Evolutionary conservation across 2,113 vertebrate genomes (phyloP).

Genomic region (Ptychochromis oligacanthus): DNA sequence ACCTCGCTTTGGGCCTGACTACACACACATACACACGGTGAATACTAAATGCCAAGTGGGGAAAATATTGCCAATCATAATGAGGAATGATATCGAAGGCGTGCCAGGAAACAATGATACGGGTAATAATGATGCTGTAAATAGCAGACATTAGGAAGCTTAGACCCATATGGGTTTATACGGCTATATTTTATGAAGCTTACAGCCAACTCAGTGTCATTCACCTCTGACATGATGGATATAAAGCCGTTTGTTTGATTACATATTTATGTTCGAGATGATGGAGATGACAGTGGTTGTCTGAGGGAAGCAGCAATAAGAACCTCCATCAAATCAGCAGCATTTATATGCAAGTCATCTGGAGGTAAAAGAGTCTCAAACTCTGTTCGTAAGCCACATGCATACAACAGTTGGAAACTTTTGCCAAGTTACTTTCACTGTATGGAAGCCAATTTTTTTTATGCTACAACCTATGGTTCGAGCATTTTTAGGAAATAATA

Average conservation of each 20-base stretch:
- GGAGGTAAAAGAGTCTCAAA: slow-evolving; percentile 1
- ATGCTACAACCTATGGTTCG: background rate
- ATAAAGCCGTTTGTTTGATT: slow-evolving; percentile 27
- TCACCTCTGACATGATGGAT: slow-evolving; percentile 42
- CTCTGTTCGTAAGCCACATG: background rate
- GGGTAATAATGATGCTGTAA: slow-evolving; percentile 65
- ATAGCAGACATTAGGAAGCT: slow-evolving; percentile 51
- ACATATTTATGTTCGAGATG: slow-evolving; percentile 30
- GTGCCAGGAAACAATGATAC: slow-evolving; percentile 60
- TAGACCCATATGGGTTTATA: slow-evolving; percentile 28
- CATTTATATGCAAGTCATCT: slow-evolving; percentile 10
- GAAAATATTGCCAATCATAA: slow-evolving; percentile 67
- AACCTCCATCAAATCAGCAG: slow-evolving; percentile 1
- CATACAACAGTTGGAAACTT: background rate
- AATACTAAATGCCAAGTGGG: slow-evolving; percentile 63
- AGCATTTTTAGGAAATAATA: background rate
- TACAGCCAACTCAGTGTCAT: slow-evolving; percentile 9
- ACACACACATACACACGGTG: slow-evolving; percentile 35
- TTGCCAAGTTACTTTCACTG: background rate
- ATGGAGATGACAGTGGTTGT: slow-evolving; percentile 1
- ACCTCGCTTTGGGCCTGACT: slow-evolving; percentile 56
- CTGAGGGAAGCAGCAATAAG: slow-evolving; percentile 1
- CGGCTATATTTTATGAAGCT: slow-evolving; percentile 19
- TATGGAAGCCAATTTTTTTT: background rate
- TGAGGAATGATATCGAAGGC: slow-evolving; percentile 63